A percentile compares a stretch with the other conserved stretches of the same genome.
Evolutionary conservation across 2,113 vertebrate genomes (phyloP).

Genomic region (Oxygymnocypris stewartii): DNA sequence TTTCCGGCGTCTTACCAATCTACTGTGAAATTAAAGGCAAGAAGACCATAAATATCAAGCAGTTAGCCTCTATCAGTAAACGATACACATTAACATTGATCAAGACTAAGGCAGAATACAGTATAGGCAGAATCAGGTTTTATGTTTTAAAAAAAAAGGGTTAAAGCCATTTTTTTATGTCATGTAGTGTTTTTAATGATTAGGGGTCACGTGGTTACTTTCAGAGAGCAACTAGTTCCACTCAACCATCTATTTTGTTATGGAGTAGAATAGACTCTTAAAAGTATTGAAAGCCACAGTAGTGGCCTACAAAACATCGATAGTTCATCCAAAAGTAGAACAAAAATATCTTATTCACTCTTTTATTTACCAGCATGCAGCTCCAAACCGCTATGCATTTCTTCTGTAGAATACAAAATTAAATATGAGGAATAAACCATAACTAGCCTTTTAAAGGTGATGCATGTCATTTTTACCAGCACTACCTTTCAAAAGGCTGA

Average conservation of each 20-base stretch:
- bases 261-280: not conserved
- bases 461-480: not conserved
- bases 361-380: too few species aligned
- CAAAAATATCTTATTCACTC: too few species aligned
- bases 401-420: not conserved
- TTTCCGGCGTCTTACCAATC: not conserved
- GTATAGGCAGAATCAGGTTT: not conserved
- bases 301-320: too few species aligned
- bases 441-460: not conserved
- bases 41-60: not conserved
- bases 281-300: not conserved
- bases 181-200: conserved; percentile 14
- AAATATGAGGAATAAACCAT: not conserved
- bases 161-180: not conserved
- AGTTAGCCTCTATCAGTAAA: not conserved
- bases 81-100: not conserved
- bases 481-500: not conserved
- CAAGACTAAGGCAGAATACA: not conserved
- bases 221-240: not conserved
- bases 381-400: not conserved
- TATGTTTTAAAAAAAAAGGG: not conserved
- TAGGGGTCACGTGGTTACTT: not conserved
- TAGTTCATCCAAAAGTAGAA: not conserved
- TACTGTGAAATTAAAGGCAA: not conserved
- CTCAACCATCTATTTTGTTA: not conserved